These are phyloP conservation scores for Yponomeuta evonymella DNA, from an alignment of 2,888 invertebrate species.

Conservation along the genomic window DNA sequence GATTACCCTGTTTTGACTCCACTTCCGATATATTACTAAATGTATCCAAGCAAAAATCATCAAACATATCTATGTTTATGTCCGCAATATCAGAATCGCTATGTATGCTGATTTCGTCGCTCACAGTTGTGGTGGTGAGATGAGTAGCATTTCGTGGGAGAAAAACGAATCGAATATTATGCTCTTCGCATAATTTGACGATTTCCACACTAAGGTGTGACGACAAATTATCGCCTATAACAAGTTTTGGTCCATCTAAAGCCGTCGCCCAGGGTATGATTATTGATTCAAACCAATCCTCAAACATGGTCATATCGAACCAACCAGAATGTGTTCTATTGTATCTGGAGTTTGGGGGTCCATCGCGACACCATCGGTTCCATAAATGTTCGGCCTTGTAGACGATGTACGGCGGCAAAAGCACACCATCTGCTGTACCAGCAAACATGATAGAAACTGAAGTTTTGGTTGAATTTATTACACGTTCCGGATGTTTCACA, in stretches of 20 bases:
- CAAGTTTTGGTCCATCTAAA: constrained; percentile 9
- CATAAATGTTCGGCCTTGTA: constrained; percentile 26
- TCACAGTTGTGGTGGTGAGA: constrained; percentile 7
- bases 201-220: constrained; percentile 12
- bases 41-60: not conserved
- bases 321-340: constrained; percentile 9
- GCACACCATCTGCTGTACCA: constrained; percentile 35
- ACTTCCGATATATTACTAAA: constrained; percentile 5
- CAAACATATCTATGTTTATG: not conserved
- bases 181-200: constrained; percentile 13
- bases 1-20: not conserved
- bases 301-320: constrained; percentile 8
- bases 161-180: constrained; percentile 17
- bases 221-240: constrained; percentile 16
- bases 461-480: constrained; percentile 34
- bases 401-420: constrained; percentile 41
- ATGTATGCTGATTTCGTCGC: constrained; percentile 6
- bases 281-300: constrained; percentile 11
- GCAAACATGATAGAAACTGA: constrained; percentile 36
- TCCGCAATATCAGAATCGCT: constrained; percentile 7
- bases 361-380: constrained; percentile 16
- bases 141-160: constrained; percentile 17
- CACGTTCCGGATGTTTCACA: constrained; percentile 35
- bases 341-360: constrained; percentile 21
- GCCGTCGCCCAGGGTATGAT: constrained; percentile 10